Evolutionary conservation across 2,888 invertebrate species (phyloP).

Genomic region (Meteorus cinctellus): DNA sequence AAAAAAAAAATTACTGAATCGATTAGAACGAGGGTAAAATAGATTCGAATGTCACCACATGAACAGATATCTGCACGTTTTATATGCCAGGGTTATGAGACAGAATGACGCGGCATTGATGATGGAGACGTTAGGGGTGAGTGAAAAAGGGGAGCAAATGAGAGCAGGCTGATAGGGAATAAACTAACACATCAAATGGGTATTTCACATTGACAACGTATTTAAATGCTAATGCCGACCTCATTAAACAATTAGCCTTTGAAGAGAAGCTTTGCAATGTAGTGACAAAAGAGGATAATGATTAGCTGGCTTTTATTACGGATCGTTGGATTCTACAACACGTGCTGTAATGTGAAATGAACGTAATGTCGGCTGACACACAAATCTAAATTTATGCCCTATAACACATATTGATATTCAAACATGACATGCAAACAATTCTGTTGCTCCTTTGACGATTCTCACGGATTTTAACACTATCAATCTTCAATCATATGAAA

Average conservation of each 20-base stretch:
- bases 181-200: slow-evolving; percentile 47
- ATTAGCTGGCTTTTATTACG: slow-evolving; percentile 68
- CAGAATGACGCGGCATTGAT: slow-evolving; percentile 17
- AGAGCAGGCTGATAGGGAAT: slow-evolving; percentile 28
- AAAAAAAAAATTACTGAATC: slow-evolving; percentile 18
- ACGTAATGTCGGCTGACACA: slow-evolving; percentile 26
- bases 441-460: slow-evolving; percentile 23
- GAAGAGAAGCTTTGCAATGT: slow-evolving; percentile 55
- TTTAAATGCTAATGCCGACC: slow-evolving; percentile 69
- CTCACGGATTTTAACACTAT: neutral
- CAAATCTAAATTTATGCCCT: neutral
- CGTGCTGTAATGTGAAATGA: slow-evolving; percentile 57
- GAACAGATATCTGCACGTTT: slow-evolving; percentile 52
- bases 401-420: neutral
- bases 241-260: slow-evolving; percentile 72
- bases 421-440: neutral
- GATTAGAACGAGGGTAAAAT: neutral
- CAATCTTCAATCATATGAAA: slow-evolving; percentile 15
- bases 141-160: slow-evolving; percentile 1
- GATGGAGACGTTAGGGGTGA: slow-evolving; percentile 19
- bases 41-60: slow-evolving; percentile 24
- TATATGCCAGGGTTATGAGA: slow-evolving; percentile 30
- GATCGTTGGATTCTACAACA: slow-evolving; percentile 64
- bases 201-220: slow-evolving; percentile 58
- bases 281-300: slow-evolving; percentile 49